Percentiles rank a stretch among this genome's conserved stretches.
Conservation (phyloP, 1,140 invertebrate species). For the Propsilocerus akamusi region DNA sequence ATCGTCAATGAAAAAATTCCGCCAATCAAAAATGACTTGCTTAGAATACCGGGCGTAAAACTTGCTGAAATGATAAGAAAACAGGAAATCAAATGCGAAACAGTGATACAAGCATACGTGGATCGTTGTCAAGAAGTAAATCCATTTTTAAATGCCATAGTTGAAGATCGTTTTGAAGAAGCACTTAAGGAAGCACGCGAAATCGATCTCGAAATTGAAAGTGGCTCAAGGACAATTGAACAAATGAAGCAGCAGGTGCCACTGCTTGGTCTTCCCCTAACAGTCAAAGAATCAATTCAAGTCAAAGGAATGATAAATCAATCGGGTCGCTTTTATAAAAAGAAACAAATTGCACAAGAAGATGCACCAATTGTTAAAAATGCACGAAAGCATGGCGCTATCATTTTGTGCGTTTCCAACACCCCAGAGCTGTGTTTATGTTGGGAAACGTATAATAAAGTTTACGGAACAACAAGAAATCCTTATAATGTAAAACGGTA, state of each 20-base stretch:
- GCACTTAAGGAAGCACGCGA: conserved; percentile 37
- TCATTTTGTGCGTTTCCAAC: conserved; percentile 75
- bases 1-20: conserved; percentile 36
- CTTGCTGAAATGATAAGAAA: conserved; percentile 36
- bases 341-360: conserved; percentile 33
- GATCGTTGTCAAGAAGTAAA: conserved; percentile 43
- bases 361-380: conserved; percentile 52
- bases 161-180: conserved; percentile 39
- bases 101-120: conserved; percentile 42
- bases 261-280: conserved; percentile 43
- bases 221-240: conserved; percentile 22
- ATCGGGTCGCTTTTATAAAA: conserved; percentile 28
- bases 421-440: conserved; percentile 81
- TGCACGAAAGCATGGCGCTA: conserved; percentile 60
- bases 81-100: conserved; percentile 38
- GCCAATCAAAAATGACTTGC: conserved; percentile 32
- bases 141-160: conserved; percentile 46
- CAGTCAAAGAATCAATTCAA: conserved; percentile 45
- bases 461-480: conserved; percentile 74
- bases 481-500: conserved; percentile 66
- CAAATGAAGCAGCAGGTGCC: conserved; percentile 32
- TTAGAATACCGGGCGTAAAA: conserved; percentile 36
- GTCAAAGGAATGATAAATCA: conserved; percentile 40
- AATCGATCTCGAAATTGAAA: conserved; percentile 27
- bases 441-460: conserved; percentile 75